A percentile compares a stretch with the other conserved stretches of the same genome.
These are phyloP conservation scores for Hyperoodon ampullatus DNA, from an alignment of 2,113 vertebrate genomes.

Conservation along the genomic window DNA sequence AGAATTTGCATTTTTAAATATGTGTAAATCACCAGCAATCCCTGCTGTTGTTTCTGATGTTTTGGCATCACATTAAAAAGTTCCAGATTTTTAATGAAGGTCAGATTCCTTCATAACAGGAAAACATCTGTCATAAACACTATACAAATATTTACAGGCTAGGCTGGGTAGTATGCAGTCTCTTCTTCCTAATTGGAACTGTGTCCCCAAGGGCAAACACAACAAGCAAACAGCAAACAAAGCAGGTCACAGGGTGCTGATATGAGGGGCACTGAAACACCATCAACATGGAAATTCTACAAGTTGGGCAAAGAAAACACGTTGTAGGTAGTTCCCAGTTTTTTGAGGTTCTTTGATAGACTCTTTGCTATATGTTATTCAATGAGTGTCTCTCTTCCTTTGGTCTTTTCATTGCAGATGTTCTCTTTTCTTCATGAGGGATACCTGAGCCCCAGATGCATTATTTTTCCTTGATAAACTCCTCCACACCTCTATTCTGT, in stretches of 20 bases:
- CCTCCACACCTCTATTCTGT: background rate
- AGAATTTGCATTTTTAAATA: slow-evolving; percentile 70
- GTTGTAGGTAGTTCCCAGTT: background rate
- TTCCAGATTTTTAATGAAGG: slow-evolving; percentile 79
- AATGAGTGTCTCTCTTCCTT: background rate
- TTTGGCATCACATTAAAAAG: slow-evolving; percentile 77
- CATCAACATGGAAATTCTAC: background rate
- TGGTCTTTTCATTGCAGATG: background rate
- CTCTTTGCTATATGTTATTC: too few species aligned
- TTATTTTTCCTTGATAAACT: background rate
- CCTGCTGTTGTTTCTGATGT: slow-evolving; percentile 60
- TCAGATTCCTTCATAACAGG: slow-evolving; percentile 78
- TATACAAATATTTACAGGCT: slow-evolving; percentile 73
- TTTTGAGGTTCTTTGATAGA: background rate
- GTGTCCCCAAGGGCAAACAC: slow-evolving; percentile 28
- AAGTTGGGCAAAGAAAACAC: background rate
- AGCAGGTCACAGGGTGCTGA: background rate
- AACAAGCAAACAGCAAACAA: background rate
- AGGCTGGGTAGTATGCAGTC: slow-evolving; percentile 61
- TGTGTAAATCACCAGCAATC: slow-evolving; percentile 58
- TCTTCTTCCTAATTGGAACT: slow-evolving; percentile 61
- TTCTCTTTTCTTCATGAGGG: background rate
- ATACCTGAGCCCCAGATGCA: background rate
- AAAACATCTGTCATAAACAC: slow-evolving; percentile 80
- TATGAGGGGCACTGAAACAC: background rate